Conservation (phyloP, 2,888 invertebrate genomes). For the Cheilosia soror region DNA sequence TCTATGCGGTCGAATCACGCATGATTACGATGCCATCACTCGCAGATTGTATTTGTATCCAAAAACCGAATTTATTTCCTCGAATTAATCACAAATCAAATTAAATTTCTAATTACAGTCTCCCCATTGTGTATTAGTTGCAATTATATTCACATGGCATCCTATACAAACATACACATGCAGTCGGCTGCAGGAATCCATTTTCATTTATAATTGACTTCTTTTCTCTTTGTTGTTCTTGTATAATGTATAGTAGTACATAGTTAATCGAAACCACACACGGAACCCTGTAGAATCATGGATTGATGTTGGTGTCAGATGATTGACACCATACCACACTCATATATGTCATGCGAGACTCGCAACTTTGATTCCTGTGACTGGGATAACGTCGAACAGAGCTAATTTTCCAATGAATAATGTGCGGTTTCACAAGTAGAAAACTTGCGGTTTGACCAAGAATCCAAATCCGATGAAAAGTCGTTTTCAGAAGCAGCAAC, state of each 20-base stretch:
- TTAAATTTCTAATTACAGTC: slow-evolving; percentile 48
- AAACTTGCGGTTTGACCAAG: slow-evolving; percentile 67
- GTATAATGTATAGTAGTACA: neutral
- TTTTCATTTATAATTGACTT: slow-evolving; percentile 57
- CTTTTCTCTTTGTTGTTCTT: slow-evolving; percentile 26
- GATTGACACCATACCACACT: slow-evolving; percentile 64
- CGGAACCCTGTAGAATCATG: slow-evolving; percentile 23
- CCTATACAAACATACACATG: neutral
- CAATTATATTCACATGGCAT: slow-evolving; percentile 43
- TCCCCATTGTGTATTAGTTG: neutral
- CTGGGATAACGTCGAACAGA: slow-evolving; percentile 29
- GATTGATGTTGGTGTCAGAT: slow-evolving; percentile 65
- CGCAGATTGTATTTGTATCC: slow-evolving; percentile 5
- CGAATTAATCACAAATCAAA: slow-evolving; percentile 32
- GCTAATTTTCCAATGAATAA: slow-evolving; percentile 64
- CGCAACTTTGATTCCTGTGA: neutral
- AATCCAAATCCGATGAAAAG: slow-evolving; percentile 66
- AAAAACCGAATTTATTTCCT: slow-evolving; percentile 14
- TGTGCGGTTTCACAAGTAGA: slow-evolving; percentile 65
- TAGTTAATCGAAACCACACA: slow-evolving; percentile 24
- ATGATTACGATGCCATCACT: neutral
- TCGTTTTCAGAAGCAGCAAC: slow-evolving; percentile 50
- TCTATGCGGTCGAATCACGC: neutral
- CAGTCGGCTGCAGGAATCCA: slow-evolving; percentile 15
- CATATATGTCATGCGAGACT: neutral